Base-by-base conservation (phyloP, 2,113 vertebrate species). In the Dicaeum eximium region DNA sequence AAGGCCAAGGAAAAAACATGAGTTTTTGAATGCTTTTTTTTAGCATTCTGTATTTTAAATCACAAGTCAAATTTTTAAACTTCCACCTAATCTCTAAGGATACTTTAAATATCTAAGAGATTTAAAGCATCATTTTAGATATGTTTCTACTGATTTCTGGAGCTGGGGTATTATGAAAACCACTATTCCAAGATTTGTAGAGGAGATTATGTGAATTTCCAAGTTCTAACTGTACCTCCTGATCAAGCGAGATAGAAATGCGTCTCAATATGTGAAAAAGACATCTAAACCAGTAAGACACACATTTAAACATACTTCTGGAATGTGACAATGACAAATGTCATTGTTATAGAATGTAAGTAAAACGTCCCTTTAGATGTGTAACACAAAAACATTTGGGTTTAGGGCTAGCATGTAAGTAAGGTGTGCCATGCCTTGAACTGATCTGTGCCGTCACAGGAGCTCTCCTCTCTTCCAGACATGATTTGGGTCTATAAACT, bases 311-410 rank as follows among this genome's bases (percentile, higher is more conserved):
- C 1, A 47, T 11, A 4, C 47, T 79, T 60, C 37, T 66, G 31
- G 38, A 64, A 74, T n/a, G n/a, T n/a, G n/a, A n/a, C n/a, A n/a
- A n/a, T n/a, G n/a, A n/a, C 31, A 17, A 44, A 28, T 40, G 10
- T 44, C 50, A 54, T 3, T 35, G 7, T 47, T 50, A 35, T 1
- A 53, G 22, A 48, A 20, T 37, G 1, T 6, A 60, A 54, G 3
- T 64, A 8, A 88, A 80, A 75, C 13, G 7, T 23, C 15, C 7
- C 7, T 38, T 64, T 71, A 71, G 9, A 38, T 11, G 15, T 5
- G 42, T 61, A 66, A 11, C 1, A 17, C 33, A 45, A 82, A 50
- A 5, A 0, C 1, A 2, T 12, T 40, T 84, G 5, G 1, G 10
- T 92, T 74, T 61, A 71, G 25, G 28, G 18, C 7, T 65, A 65